Conservation (phyloP, 2,113 vertebrate genomes). For the Pseudopodoces humilis region DNA sequence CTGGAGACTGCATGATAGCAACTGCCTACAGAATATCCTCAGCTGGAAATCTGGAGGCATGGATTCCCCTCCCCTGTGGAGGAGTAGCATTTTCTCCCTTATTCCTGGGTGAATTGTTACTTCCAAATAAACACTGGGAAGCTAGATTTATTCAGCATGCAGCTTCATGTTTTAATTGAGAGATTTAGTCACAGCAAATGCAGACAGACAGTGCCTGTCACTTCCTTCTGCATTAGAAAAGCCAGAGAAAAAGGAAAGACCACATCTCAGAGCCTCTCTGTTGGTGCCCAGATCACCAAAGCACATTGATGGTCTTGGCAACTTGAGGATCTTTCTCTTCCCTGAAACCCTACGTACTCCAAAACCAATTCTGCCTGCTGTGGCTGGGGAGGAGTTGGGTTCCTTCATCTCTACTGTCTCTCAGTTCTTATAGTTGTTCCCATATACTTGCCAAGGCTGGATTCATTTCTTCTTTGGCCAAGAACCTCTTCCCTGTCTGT, state of each 20-base stretch:
- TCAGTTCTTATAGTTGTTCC: not conserved
- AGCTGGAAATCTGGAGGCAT: not conserved
- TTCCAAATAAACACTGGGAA: not conserved
- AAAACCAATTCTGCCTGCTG: not conserved
- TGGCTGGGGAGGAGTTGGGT: not conserved
- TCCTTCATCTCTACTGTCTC: not conserved
- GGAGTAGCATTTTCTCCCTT: not conserved
- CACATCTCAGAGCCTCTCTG: fast-evolving
- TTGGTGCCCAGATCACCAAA: not conserved
- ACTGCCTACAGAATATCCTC: not conserved
- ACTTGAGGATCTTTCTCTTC: not conserved
- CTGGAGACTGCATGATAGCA: not conserved
- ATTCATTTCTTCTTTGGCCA: not conserved
- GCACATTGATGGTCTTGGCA: not conserved
- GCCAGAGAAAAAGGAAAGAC: not conserved
- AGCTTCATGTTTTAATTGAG: not conserved
- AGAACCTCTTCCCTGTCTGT: not conserved
- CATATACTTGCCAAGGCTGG: not conserved
- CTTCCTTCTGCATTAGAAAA: not conserved
- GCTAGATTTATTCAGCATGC: not conserved
- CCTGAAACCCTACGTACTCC: fast-evolving
- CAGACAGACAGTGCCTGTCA: not conserved
- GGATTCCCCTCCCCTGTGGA: not conserved
- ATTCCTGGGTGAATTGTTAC: not conserved
- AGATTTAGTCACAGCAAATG: not conserved